Base-by-base conservation (phyloP, 2,888 invertebrate genomes). In the Strigamia maritima region DNA sequence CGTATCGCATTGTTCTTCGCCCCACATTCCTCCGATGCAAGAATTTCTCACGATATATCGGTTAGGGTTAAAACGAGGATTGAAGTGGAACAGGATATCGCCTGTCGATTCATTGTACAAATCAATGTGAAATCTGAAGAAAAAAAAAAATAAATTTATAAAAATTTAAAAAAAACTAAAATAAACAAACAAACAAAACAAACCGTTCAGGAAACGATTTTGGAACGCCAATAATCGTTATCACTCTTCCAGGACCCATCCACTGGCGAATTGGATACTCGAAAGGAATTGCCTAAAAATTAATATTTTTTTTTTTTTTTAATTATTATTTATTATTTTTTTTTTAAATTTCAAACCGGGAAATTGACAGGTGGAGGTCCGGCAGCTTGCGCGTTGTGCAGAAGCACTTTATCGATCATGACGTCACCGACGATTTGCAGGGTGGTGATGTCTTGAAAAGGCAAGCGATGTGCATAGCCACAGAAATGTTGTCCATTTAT, bases 31-130 rank as follows among this genome's bases (percentile, higher is more conserved):
- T 24, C 86, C 84, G 89, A 81, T 79, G 75, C 90, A 91, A 14
- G 91, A 88, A 87, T 94, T 94, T 38, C 92, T 89, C 80, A 93
- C 90, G 76, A 93, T 90, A 1, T 90, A 87, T 83, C 91, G 90
- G 31, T 74, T 87, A 87, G 22, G 60, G 77, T 22, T 60, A 10
- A 94, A 93, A 81, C 94, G 89, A 26, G 94, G 91, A 87, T 94
- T 93, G 82, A 92, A 89, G 87, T 95, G 94, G 84, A 94, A 87
- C 65, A 90, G 89, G 81, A 94, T 90, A n/a, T 79, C 60, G 12
- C 22, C 60, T 28, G 38, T 24, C 12, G 16, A 6, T 16, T n/a
- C 38, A 19, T 76, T n/a, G 22, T 22, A 75, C 49, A 80, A 60
- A 28, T 80, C 79, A 16, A 80, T 35, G 22, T 49, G 31, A 26